Evolutionary conservation across 2,113 vertebrate species (phyloP).

Genomic region (Myodes glareolus): DNA sequence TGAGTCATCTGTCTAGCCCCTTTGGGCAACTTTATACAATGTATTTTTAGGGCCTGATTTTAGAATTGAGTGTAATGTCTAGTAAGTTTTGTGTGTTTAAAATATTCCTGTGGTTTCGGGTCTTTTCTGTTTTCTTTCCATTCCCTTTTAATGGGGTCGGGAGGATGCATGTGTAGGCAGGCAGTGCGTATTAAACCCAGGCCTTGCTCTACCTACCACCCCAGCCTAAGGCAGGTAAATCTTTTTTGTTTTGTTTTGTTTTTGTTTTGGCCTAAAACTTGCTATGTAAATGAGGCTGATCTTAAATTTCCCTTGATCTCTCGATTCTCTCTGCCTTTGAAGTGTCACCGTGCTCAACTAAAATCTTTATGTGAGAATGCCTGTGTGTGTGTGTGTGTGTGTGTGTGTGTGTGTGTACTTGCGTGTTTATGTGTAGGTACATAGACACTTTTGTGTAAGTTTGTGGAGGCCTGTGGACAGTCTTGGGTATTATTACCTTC

Average conservation of each 20-base stretch:
- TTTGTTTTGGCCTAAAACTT: background rate
- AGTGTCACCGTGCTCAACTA: background rate
- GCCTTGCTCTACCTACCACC: background rate
- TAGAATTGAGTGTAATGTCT: background rate
- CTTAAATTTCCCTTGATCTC: background rate
- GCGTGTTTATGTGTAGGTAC: background rate
- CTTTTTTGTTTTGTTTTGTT: background rate
- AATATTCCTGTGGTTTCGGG: background rate
- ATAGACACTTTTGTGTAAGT: background rate
- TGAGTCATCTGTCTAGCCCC: background rate
- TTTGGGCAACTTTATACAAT: slow-evolving; percentile 18
- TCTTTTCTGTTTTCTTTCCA: background rate
- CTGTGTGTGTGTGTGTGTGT: background rate
- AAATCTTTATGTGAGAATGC: background rate
- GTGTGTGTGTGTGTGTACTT: background rate
- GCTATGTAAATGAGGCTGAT: background rate
- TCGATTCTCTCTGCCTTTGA: background rate
- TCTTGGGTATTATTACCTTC: background rate
- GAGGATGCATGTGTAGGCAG: no score
- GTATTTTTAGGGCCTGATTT: slow-evolving; percentile 5
- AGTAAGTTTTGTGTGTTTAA: slow-evolving; percentile 4
- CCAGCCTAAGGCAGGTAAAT: background rate
- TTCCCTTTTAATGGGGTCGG: background rate
- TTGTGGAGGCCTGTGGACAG: background rate
- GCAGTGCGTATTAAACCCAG: background rate